Conservation (phyloP, 2,888 invertebrate species). For the Eulithis testata region DNA sequence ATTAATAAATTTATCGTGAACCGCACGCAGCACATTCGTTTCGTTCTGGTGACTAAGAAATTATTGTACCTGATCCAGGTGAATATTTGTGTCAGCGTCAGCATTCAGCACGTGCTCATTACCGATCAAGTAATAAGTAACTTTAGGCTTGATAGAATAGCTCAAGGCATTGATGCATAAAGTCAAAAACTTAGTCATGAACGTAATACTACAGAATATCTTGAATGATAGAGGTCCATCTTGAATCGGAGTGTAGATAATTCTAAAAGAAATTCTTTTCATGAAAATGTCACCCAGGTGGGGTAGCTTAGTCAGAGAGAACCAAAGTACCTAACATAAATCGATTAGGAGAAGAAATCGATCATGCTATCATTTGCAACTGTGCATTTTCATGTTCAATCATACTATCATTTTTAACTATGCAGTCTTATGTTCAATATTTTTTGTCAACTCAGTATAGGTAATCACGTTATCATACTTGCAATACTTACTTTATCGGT, state of each 20-base stretch:
- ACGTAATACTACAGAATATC: conserved; percentile 82
- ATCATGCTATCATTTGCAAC: no score
- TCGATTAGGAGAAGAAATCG: no score
- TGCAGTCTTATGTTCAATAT: no score
- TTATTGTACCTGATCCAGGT: conserved; percentile 66
- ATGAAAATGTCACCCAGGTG: not conserved
- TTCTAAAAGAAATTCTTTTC: conserved; percentile 56
- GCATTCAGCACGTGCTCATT: conserved; percentile 67
- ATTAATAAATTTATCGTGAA: conserved; percentile 10
- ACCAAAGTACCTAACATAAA: no score
- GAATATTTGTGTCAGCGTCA: conserved; percentile 70
- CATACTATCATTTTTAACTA: no score
- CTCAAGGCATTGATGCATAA: conserved; percentile 82
- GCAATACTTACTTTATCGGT: conserved; percentile 75
- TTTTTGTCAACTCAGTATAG: no score
- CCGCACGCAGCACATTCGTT: not conserved
- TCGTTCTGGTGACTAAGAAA: not conserved
- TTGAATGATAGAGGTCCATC: conserved; percentile 83
- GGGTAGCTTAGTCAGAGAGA: no score
- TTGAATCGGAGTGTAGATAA: conserved; percentile 81
- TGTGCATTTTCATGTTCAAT: no score
- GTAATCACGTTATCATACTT: no score
- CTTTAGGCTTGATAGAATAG: conserved; percentile 78
- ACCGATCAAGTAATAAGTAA: conserved; percentile 75
- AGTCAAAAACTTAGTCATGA: conserved; percentile 77